Evolutionary conservation across 2,797 vertebrate genomes (phyloP).

Genomic region (Sebastes dallii): DNA sequence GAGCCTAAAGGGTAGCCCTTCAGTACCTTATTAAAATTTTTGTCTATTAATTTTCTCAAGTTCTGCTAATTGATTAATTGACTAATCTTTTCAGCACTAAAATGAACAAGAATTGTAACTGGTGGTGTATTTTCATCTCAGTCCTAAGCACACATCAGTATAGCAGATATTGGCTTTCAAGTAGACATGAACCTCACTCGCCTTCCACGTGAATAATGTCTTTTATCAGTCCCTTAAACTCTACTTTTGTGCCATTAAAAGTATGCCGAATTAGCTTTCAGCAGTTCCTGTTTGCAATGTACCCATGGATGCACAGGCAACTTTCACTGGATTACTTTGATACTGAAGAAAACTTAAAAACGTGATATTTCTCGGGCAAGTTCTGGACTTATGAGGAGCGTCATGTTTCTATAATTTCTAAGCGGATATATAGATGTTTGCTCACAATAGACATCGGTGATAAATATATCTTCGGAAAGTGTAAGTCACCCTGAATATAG

Average conservation of each 20-base stretch:
- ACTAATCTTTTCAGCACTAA: background rate
- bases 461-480: no score
- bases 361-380: background rate
- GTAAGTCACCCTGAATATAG: no score
- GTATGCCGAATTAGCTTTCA: background rate
- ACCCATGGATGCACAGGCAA: background rate
- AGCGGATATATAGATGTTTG: background rate
- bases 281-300: background rate
- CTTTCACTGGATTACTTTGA: background rate
- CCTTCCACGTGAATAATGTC: background rate
- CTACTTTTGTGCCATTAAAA: background rate
- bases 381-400: background rate
- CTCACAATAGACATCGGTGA: no score
- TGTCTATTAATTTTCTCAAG: rapidly evolving
- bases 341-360: background rate
- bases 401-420: background rate
- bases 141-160: background rate
- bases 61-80: background rate
- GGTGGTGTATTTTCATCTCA: background rate
- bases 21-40: background rate
- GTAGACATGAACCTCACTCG: background rate
- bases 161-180: constrained; percentile 7
- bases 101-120: background rate
- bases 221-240: background rate
- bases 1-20: background rate